phyloP scores from a whole-genome alignment of 2,888 invertebrate genomes.

The Rhodophaea formosa region DNA sequence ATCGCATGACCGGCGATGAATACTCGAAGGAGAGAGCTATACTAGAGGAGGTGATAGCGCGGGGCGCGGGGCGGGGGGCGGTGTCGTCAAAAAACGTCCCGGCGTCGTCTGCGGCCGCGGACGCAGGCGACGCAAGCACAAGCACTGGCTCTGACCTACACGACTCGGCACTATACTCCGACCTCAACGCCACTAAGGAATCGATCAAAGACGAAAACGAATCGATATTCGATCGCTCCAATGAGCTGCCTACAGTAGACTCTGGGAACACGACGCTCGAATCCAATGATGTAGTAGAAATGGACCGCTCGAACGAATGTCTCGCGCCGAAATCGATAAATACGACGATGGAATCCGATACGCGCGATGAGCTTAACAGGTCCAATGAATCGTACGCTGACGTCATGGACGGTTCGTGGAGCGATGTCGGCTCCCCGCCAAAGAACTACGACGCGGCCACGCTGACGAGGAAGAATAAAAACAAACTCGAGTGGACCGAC shows the following conservation, averaged over 20 bases:
- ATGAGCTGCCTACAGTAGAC: constrained; percentile 39
- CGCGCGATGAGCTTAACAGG: constrained; percentile 59
- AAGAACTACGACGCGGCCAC: constrained; percentile 28
- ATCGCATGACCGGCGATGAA: constrained; percentile 52
- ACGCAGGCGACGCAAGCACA: constrained; percentile 66
- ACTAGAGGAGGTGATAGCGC: constrained; percentile 85
- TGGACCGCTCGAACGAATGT: constrained; percentile 70
- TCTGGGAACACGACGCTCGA: constrained; percentile 42
- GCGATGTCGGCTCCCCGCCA: constrained; percentile 41
- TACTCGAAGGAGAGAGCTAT: constrained; percentile 53
- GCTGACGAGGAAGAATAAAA: constrained; percentile 39
- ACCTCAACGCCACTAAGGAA: constrained; percentile 18
- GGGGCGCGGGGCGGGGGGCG: constrained; percentile 61
- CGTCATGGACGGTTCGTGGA: constrained; percentile 66
- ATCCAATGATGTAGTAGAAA: constrained; percentile 35
- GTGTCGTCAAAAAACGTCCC: constrained; percentile 86
- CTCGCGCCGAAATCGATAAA: constrained; percentile 61
- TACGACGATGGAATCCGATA: constrained; percentile 61
- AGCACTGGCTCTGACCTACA: constrained; percentile 70
- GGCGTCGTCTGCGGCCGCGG: constrained; percentile 86
- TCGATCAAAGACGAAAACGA: constrained; percentile 13
- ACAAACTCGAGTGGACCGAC: constrained; percentile 58
- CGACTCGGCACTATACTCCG: constrained; percentile 46
- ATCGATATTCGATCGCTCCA: constrained; percentile 32
- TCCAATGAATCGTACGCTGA: constrained; percentile 77